Conservation (phyloP, 2,797 vertebrate species). For the Phataginus tricuspis region DNA sequence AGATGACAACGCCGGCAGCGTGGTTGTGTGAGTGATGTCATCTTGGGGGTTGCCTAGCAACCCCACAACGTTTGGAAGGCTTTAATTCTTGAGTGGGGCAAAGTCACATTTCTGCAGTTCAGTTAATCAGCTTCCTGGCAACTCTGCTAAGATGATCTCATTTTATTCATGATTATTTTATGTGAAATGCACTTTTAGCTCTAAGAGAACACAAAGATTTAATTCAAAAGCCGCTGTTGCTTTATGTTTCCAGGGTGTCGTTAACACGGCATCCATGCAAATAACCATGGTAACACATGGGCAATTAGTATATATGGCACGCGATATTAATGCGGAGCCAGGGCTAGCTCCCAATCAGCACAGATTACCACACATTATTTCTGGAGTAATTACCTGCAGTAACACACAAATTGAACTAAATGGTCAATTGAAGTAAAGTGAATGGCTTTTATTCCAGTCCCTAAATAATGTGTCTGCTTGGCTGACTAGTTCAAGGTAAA, state of each 20-base stretch:
- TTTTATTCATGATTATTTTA: constrained; percentile 87
- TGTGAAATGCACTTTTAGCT: constrained; percentile 84
- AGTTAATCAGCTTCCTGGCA: constrained; percentile 84
- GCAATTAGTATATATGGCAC: constrained; percentile 84
- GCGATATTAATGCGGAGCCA: constrained; percentile 77
- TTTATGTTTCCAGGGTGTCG: constrained; percentile 85
- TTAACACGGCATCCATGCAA: constrained; percentile 82
- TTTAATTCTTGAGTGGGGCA: constrained; percentile 78
- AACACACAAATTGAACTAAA: constrained; percentile 86
- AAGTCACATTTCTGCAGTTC: constrained; percentile 77
- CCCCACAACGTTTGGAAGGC: constrained; percentile 84
- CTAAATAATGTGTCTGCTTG: constrained; percentile 87
- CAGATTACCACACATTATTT: constrained; percentile 84
- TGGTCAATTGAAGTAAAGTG: constrained; percentile 87
- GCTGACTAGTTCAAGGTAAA: constrained; percentile 85
- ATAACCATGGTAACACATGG: constrained; percentile 85
- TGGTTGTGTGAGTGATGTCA: constrained; percentile 84
- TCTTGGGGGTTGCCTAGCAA: constrained; percentile 87
- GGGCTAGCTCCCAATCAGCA: constrained; percentile 81
- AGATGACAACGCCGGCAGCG: constrained; percentile 73
- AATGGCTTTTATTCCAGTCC: constrained; percentile 88
- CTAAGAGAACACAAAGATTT: constrained; percentile 86
- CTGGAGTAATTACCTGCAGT: constrained; percentile 88
- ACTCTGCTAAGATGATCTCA: constrained; percentile 84
- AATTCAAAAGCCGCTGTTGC: constrained; percentile 83